Base-by-base conservation (phyloP, 1,140 invertebrate species). In the Eupristina koningsbergeri region DNA sequence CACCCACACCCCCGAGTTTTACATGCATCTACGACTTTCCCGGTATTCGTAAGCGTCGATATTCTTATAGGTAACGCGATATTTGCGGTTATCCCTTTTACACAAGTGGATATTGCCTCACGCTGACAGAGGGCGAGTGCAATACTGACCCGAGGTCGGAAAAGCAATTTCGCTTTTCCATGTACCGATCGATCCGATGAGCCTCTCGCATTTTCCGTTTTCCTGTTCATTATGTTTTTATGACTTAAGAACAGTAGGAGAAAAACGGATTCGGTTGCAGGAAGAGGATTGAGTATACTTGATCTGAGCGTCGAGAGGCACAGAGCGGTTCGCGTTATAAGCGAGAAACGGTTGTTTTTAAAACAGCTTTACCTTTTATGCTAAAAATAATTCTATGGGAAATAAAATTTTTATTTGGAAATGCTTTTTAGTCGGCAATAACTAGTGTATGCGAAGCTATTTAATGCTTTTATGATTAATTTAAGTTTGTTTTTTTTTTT, bases 41-140 rank as follows among this genome's bases (percentile, higher is more conserved):
- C 19, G 77, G 63, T 29, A 69, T 80, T 84, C 50, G 47, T 77
- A 86, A 45, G 77, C 84, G 80, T 29, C 0, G 34, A 7, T 31
- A 29, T 7, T 26, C 84, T 79, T 80, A 87, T 87, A 86, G 85
- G 86, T 74, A 86, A 85, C 84, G 83, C 69, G 86, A 87, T 90
- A 88, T 90, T 89, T 88, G 85, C 80, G 78, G 83, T 67, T 77
- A 85, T 86, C 76, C 76, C 88, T 86, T 90, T 89, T 88, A 87
- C 86, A 86, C 83, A 84, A 88, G 84, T 87, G 87, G 85, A 89
- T 90, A 88, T 87, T 87, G 86, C 86, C 76, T 71, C 8, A 73
- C 81, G 53, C 85, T 85, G 86, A 86, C 82, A 85, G 85, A 81
- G 77, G 76, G 77, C 86, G 84, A 87, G 86, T 87, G 84, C 84